Percentiles rank a stretch among this genome's conserved stretches.
These are phyloP conservation scores for Arrhamphus sclerolepis DNA, from an alignment of 2,797 vertebrate genomes.

Conservation along the genomic window DNA sequence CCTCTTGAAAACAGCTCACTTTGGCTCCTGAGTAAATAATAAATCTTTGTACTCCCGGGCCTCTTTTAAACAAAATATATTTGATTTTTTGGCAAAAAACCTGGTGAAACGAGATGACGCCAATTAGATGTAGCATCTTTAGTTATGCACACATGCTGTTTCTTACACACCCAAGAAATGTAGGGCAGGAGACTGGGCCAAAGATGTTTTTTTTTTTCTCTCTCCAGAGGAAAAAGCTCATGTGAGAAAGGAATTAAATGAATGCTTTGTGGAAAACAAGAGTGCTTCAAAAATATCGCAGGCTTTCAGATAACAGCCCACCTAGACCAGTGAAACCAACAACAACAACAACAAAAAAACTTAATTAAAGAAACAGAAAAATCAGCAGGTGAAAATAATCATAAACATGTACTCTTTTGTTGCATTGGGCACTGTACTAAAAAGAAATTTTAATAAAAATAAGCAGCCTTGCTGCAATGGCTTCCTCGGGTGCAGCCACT, in stretches of 20 bases:
- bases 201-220: slow-evolving; percentile 17
- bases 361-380: too few species aligned
- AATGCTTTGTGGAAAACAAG: slow-evolving; percentile 4
- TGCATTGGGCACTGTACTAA: not conserved
- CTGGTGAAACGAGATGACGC: not conserved
- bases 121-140: not conserved
- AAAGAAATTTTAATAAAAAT: not conserved
- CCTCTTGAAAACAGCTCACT: not conserved
- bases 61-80: not conserved
- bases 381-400: too few species aligned
- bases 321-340: too few species aligned
- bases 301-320: not conserved
- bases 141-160: not conserved
- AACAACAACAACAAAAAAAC: too few species aligned
- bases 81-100: too few species aligned
- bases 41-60: too few species aligned
- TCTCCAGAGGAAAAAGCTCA: slow-evolving; percentile 7
- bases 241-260: not conserved
- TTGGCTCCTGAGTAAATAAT: not conserved
- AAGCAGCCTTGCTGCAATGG: not conserved
- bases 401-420: too few species aligned
- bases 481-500: slow-evolving; percentile 6
- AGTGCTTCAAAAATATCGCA: not conserved
- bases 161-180: slow-evolving; percentile 3
- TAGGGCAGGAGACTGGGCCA: not conserved